These are phyloP conservation scores for Scaptomyza reducta DNA, from an alignment of 2,888 invertebrate genomes.

Conservation along the genomic window DNA sequence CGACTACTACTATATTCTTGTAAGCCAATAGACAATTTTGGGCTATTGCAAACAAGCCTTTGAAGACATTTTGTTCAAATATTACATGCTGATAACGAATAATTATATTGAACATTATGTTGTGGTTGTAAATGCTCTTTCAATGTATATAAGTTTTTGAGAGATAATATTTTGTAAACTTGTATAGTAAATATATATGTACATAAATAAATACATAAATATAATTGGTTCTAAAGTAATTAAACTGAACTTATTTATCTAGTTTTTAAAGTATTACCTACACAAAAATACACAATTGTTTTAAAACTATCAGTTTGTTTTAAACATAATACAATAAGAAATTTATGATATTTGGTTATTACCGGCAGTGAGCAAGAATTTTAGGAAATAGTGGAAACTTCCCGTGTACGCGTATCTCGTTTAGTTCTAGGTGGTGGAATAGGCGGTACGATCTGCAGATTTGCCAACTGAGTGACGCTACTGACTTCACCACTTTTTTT, in stretches of 20 bases:
- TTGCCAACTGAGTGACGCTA: conserved; percentile 29
- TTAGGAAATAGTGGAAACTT: conserved; percentile 61
- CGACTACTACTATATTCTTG: too few relatives aligned
- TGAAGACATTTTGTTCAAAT: too few relatives aligned
- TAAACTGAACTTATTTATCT: conserved; percentile 6
- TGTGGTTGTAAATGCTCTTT: neutral
- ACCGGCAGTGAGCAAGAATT: neutral
- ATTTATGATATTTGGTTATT: conserved; percentile 8
- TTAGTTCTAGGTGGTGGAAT: conserved; percentile 82
- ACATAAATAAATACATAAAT: conserved; percentile 18
- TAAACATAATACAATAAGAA: conserved; percentile 23
- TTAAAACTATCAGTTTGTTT: conserved; percentile 24
- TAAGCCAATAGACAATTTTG: too few relatives aligned
- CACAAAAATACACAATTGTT: conserved; percentile 4
- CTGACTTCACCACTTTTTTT: conserved; percentile 26
- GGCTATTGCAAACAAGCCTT: too few relatives aligned
- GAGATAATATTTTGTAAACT: neutral
- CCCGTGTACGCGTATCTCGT: conserved; percentile 75
- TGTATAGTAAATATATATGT: neutral
- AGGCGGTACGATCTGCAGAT: conserved; percentile 53
- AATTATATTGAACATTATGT: too few relatives aligned
- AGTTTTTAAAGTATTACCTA: neutral
- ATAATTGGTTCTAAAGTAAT: conserved; percentile 18
- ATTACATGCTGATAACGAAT: too few relatives aligned
- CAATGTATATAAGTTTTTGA: neutral